Base-by-base conservation (phyloP, 2,113 vertebrate genomes). In the Tragelaphus imberbis region DNA sequence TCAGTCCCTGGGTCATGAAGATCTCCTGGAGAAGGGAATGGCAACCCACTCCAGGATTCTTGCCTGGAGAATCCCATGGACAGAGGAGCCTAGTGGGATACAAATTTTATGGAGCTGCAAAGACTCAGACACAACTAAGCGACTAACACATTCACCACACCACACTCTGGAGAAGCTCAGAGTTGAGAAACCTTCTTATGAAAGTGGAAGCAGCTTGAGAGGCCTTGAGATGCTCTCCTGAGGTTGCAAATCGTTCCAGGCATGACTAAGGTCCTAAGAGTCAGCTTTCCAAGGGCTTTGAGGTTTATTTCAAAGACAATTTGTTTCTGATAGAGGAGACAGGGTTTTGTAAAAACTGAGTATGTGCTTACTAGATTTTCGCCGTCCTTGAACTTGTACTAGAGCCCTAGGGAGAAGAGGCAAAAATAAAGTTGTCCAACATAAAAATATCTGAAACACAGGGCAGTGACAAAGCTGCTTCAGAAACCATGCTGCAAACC, bases 351-450 rank as follows among this genome's bases (percentile, higher is more conserved):
- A 28, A 88, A 88, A 71, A n/a, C 40, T n/a, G 36, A 13, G 55
- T 28, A 23, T 59, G 44, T 17, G 28, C 6, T 58, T 85, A 51
- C 13, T 61, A 94, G 27, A 9, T 51, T 68, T 92, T 84, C 44
- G n/a, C 84, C 2, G n/a, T 90, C 44, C 33, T 14, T n/a, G 47
- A 92, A 75, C n/a, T 36, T 94, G 49, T 68, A 56, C 87, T 79
- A 95, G 68, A 71, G 23, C 65, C 77, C 86, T 81, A 47, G 68
- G 47, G 27, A 88, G 28, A 93, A 3, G 3, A 65, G 4, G 33
- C 30, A 86, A 88, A 93, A 95, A 93, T 81, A 61, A 93, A 84
- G 17, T 49, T 5, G 6, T 89, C 55, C 40, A 90, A 71, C 96
- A 68, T 79, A 56, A 86, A 93, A 95, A 79, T 86, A 33, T 65